Conservation (phyloP, 2,888 invertebrate species). For the Ectemnius cavifrons region DNA sequence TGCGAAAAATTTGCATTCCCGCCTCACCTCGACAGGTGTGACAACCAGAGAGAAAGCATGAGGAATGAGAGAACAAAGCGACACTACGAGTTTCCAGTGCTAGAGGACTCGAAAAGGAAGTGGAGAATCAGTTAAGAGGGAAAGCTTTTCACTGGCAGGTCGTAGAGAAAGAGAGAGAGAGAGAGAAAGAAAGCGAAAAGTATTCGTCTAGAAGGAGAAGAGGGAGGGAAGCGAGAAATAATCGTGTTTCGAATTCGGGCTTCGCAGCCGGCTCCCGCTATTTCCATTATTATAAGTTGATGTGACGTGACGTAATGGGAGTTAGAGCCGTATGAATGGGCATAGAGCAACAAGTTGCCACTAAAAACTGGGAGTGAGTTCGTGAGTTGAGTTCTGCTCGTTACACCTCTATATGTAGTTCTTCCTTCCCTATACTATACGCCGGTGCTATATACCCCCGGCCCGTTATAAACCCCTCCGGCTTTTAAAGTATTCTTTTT, state of each 20-base stretch:
- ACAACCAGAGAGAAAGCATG: too few relatives aligned
- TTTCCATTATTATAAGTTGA: slow-evolving; percentile 78
- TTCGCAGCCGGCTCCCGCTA: slow-evolving; percentile 62
- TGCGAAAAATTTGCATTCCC: neutral
- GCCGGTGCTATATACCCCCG: slow-evolving; percentile 69
- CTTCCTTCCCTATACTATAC: slow-evolving; percentile 77
- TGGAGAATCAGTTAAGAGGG: slow-evolving; percentile 9
- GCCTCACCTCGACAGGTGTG: too few relatives aligned
- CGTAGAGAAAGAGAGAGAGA: neutral
- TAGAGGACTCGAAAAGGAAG: neutral
- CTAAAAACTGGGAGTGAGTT: slow-evolving; percentile 79
- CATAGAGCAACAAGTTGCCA: slow-evolving; percentile 78
- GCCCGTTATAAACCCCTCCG: slow-evolving; percentile 77
- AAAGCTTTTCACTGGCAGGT: neutral
- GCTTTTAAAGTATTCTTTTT: slow-evolving; percentile 79
- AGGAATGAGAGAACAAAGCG: neutral
- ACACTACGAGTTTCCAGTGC: neutral
- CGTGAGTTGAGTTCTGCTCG: slow-evolving; percentile 78
- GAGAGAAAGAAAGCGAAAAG: too few relatives aligned
- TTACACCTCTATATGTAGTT: slow-evolving; percentile 78
- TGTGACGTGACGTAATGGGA: slow-evolving; percentile 79
- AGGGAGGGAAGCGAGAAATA: slow-evolving; percentile 53
- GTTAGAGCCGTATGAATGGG: slow-evolving; percentile 78
- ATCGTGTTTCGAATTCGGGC: slow-evolving; percentile 72
- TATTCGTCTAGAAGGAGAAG: slow-evolving; percentile 40